phyloP scores from a whole-genome alignment of 2,113 vertebrate species.

The Pangasianodon hypophthalmus region DNA sequence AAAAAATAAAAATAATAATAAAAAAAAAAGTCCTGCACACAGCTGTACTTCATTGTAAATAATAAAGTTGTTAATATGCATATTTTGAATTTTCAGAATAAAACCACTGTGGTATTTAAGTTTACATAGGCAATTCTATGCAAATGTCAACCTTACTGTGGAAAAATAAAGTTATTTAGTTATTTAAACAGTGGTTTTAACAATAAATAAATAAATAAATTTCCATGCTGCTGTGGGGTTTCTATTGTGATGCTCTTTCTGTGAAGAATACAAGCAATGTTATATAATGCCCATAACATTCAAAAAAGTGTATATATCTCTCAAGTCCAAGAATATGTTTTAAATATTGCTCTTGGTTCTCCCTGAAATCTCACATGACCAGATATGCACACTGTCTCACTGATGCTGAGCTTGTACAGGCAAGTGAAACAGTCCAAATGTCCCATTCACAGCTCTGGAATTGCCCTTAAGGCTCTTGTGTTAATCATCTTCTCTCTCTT shows the following conservation, averaged over 20 bases:
- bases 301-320: neutral
- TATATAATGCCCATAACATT: neutral
- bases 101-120: neutral
- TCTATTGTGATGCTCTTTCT: neutral
- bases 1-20: too few species aligned
- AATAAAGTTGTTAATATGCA: too few species aligned
- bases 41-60: too few species aligned
- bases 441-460: too few species aligned
- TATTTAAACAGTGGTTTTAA: neutral
- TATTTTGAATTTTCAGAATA: neutral
- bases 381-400: neutral
- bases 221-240: neutral
- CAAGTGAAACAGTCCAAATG: neutral
- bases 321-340: neutral
- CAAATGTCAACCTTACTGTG: neutral
- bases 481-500: neutral
- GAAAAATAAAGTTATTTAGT: neutral
- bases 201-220: neutral
- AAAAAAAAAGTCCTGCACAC: too few species aligned
- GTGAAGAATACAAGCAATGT: neutral
- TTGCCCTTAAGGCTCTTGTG: too few species aligned
- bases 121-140: neutral
- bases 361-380: neutral
- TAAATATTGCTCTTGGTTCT: neutral
- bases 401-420: neutral